phyloP scores from a whole-genome alignment of 2,888 invertebrate genomes.

The Macrosiphum euphorbiae region DNA sequence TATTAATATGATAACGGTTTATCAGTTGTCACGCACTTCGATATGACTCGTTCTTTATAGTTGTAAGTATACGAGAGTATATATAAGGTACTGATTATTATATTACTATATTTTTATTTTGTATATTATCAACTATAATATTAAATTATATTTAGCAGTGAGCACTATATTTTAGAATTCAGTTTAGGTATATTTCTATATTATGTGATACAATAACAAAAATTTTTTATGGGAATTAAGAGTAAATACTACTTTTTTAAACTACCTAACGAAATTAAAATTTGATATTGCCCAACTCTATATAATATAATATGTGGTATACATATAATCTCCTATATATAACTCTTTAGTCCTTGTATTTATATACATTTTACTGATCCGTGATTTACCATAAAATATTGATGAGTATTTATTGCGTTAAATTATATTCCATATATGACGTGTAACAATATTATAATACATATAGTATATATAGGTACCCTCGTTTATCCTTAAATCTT shows the following conservation, averaged over 20 bases:
- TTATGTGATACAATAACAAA: not conserved
- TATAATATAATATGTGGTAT: too few relatives aligned
- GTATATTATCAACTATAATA: not conserved
- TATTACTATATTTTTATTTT: not conserved
- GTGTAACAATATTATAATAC: not conserved
- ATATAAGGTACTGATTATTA: not conserved
- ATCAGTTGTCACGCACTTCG: not conserved
- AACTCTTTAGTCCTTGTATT: too few relatives aligned
- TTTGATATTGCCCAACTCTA: not conserved
- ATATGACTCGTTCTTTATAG: not conserved
- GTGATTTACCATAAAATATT: not conserved
- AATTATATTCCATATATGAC: not conserved
- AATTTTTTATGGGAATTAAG: not conserved
- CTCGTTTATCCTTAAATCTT: not conserved
- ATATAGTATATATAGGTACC: not conserved
- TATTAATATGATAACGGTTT: not conserved
- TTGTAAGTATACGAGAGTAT: too few relatives aligned
- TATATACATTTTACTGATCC: too few relatives aligned
- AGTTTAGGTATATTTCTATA: not conserved
- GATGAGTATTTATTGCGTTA: not conserved
- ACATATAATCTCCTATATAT: too few relatives aligned
- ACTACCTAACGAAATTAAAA: not conserved
- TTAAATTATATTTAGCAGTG: not conserved
- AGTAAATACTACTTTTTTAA: not conserved
- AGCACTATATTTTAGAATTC: not conserved